A percentile compares a stretch with the other conserved stretches of the same genome.
Evolutionary conservation across 1,140 invertebrate genomes (phyloP).

Genomic region (Drosophila malerkotliana): DNA sequence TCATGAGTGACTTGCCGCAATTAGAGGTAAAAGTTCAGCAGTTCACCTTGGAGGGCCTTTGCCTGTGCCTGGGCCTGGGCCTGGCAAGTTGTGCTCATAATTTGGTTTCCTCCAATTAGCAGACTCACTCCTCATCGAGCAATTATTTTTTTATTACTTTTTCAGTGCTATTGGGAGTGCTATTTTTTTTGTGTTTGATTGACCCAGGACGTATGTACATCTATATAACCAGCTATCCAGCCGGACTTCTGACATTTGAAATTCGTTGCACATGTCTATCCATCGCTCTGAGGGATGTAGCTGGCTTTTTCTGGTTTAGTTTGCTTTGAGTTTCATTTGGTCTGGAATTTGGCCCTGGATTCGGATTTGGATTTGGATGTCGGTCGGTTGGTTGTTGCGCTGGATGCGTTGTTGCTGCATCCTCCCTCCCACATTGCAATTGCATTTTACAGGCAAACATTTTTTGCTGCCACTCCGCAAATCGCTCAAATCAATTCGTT

Average conservation of each 20-base stretch:
- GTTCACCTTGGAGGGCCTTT: conserved; percentile 30
- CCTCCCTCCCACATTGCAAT: conserved; percentile 56
- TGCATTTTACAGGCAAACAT: conserved; percentile 67
- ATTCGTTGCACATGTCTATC: conserved; percentile 44
- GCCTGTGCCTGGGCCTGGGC: no score
- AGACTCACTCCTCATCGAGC: conserved; percentile 33
- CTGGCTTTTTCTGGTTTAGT: conserved; percentile 28
- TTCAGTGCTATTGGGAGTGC: neutral
- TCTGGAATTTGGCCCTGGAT: conserved; percentile 16
- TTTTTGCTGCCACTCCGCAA: conserved; percentile 58
- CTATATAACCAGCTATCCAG: neutral
- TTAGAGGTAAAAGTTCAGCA: conserved; percentile 51
- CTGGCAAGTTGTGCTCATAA: conserved; percentile 45
- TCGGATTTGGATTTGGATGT: neutral
- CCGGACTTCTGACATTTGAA: conserved; percentile 28
- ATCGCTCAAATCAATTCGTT: conserved; percentile 79
- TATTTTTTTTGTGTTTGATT: conserved; percentile 1
- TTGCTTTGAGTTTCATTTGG: conserved; percentile 48
- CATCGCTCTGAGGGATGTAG: conserved; percentile 21
- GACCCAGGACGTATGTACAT: conserved; percentile 9
- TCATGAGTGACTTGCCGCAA: conserved; percentile 48
- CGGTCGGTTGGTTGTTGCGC: conserved; percentile 18
- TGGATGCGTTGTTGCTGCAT: conserved; percentile 25
- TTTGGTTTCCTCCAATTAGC: conserved; percentile 49
- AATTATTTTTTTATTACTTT: conserved; percentile 48